Conservation (phyloP, 2,888 invertebrate species). For the Tromatobia lineatoria region DNA sequence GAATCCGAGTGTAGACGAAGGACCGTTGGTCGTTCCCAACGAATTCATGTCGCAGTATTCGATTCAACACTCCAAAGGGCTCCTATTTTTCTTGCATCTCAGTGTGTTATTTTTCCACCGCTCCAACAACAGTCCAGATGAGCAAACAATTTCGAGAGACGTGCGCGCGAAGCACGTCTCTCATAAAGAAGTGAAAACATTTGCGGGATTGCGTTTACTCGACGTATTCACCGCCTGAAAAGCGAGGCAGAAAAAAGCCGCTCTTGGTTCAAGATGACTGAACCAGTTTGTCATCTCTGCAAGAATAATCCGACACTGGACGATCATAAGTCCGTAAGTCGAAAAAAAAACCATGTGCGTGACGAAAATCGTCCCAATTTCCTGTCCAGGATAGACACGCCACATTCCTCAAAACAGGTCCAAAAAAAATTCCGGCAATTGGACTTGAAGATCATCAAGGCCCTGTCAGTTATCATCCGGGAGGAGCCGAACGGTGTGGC, state of each 20-base stretch:
- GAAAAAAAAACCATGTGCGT: conserved; percentile 31
- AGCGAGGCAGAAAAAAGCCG: not conserved
- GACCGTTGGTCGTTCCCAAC: conserved; percentile 24
- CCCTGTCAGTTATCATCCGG: conserved; percentile 17
- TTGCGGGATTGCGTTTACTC: conserved; percentile 63
- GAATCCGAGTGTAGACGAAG: conserved; percentile 19
- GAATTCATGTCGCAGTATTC: conserved; percentile 43
- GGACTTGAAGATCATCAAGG: conserved; percentile 58
- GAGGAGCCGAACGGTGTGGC: conserved; percentile 4
- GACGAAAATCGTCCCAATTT: conserved; percentile 58
- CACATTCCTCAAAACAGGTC: not conserved
- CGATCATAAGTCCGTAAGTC: not conserved
- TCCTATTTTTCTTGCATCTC: conserved; percentile 60
- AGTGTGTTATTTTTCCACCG: conserved; percentile 58
- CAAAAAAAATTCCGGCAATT: conserved; percentile 49
- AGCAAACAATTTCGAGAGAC: conserved; percentile 35
- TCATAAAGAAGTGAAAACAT: conserved; percentile 65
- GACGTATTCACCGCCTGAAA: conserved; percentile 55
- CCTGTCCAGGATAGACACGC: conserved; percentile 10
- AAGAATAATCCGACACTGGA: conserved; percentile 18
- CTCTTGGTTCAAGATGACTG: conserved; percentile 11
- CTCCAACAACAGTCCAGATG: conserved; percentile 43
- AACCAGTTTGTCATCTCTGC: conserved; percentile 30
- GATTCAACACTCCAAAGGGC: conserved; percentile 34
- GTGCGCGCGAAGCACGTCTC: conserved; percentile 25